Percentiles rank a stretch among this genome's conserved stretches.
phyloP scores from a whole-genome alignment of 2,888 invertebrate genomes.

The Dolichomitus sp. region DNA sequence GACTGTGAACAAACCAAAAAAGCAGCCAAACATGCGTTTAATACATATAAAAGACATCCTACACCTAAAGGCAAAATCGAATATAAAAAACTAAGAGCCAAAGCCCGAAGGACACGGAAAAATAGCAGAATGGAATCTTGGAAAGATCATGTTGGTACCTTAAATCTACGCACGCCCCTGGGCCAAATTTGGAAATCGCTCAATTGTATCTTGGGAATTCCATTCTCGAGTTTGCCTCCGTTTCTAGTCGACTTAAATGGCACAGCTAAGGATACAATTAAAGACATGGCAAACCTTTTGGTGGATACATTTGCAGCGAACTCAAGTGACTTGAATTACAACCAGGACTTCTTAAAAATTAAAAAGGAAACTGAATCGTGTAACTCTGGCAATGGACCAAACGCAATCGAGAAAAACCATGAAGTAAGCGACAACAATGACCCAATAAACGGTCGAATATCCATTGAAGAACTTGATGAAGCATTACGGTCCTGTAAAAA shows the following conservation, averaged over 20 bases:
- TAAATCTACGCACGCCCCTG: neutral
- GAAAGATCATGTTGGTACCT: conserved; percentile 34
- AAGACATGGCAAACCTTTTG: conserved; percentile 19
- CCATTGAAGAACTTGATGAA: neutral
- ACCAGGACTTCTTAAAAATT: neutral
- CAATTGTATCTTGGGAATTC: conserved; percentile 5
- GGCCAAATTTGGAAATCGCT: conserved; percentile 7
- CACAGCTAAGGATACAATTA: too few species aligned
- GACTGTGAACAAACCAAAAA: conserved; percentile 40
- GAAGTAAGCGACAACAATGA: neutral
- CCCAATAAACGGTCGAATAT: neutral
- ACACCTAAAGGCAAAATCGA: conserved; percentile 6
- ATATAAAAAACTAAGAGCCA: conserved; percentile 64
- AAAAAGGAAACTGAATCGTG: too few species aligned
- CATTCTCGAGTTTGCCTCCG: neutral
- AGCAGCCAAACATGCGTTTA: too few species aligned
- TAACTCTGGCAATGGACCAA: neutral
- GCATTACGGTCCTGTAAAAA: conserved; percentile 34
- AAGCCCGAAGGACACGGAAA: conserved; percentile 56
- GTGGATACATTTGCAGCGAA: conserved; percentile 30
- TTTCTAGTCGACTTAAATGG: neutral
- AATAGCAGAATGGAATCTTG: conserved; percentile 59
- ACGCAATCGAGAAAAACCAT: neutral
- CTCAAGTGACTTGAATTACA: conserved; percentile 29
- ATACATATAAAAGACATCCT: too few species aligned